Conservation (phyloP, 2,888 invertebrate species). For the Bunonema sp. region DNA sequence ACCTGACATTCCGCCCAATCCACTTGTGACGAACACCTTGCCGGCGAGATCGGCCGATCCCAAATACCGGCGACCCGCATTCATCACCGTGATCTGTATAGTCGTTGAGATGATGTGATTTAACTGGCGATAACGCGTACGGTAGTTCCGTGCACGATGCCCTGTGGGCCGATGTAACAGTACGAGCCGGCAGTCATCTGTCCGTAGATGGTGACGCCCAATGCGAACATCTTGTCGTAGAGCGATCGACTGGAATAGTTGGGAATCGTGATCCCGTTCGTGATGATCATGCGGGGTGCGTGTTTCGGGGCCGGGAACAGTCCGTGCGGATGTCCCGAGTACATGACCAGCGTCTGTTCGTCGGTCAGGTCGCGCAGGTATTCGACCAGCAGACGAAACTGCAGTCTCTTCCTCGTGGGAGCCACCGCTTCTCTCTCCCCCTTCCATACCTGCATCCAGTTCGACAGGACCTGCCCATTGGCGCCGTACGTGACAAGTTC, state of each 20-base stretch:
- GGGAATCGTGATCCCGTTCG: conserved; percentile 57
- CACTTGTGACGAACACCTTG: conserved; percentile 52
- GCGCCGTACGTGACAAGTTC: conserved; percentile 57
- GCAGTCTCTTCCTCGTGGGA: conserved; percentile 9
- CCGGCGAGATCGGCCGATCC: conserved; percentile 49
- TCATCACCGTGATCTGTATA: conserved; percentile 53
- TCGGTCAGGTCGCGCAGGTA: conserved; percentile 52
- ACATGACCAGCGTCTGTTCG: conserved; percentile 54
- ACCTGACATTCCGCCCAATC: conserved; percentile 48
- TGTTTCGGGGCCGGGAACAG: conserved; percentile 49
- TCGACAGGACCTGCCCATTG: conserved; percentile 56
- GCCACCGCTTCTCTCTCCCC: background rate
- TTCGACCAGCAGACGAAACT: conserved; percentile 54
- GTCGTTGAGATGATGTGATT: background rate
- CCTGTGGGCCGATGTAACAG: conserved; percentile 57
- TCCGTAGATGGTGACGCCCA: conserved; percentile 55
- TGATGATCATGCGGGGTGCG: conserved; percentile 53
- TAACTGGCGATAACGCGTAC: conserved; percentile 44
- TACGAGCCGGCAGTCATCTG: conserved; percentile 57
- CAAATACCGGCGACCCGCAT: conserved; percentile 53
- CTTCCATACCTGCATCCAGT: conserved; percentile 54
- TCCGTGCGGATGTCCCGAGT: conserved; percentile 55
- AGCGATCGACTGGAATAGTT: conserved; percentile 52
- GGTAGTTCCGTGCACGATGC: conserved; percentile 57
- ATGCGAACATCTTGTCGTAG: conserved; percentile 54